Evolutionary conservation across 2,113 vertebrate species (phyloP).

Genomic region (Vireo altiloquus): DNA sequence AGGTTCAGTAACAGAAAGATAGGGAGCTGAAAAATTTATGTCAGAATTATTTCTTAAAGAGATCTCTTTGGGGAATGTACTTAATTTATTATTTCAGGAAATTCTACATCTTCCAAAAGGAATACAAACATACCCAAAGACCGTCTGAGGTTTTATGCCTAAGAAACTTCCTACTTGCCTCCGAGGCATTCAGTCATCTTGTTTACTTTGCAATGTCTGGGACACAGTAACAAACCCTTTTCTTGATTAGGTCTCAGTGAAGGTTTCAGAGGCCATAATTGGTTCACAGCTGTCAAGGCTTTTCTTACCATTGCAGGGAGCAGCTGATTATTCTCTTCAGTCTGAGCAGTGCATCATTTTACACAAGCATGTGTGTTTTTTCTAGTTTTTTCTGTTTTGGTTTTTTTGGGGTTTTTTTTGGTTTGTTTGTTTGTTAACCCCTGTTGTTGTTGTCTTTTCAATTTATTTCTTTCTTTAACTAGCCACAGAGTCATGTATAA

Average conservation of each 20-base stretch:
- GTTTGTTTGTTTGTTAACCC: too few relatives aligned
- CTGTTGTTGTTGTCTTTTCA: too few relatives aligned
- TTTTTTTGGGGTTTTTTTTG: too few relatives aligned
- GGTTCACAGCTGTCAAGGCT: conserved; percentile 48
- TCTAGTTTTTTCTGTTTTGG: too few relatives aligned
- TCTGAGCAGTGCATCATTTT: background rate
- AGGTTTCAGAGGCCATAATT: conserved; percentile 33
- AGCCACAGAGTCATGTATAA: background rate
- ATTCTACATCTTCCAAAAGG: background rate
- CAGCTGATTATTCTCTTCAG: conserved; percentile 46
- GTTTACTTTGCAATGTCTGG: conserved; percentile 32
- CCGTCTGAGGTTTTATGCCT: background rate
- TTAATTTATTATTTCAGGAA: conserved; percentile 20
- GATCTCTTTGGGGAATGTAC: background rate
- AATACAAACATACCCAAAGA: background rate
- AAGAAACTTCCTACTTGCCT: background rate
- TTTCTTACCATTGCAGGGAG: background rate
- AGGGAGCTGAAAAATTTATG: background rate
- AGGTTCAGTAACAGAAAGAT: conserved; percentile 2
- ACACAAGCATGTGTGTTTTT: background rate
- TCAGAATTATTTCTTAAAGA: background rate
- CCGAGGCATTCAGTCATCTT: background rate
- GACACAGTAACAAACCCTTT: conserved; percentile 41
- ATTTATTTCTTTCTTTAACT: background rate
- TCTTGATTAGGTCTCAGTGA: conserved; percentile 23